These are phyloP conservation scores for Synergus gifuensis DNA, from an alignment of 2,888 invertebrate species.

Conservation along the genomic window DNA sequence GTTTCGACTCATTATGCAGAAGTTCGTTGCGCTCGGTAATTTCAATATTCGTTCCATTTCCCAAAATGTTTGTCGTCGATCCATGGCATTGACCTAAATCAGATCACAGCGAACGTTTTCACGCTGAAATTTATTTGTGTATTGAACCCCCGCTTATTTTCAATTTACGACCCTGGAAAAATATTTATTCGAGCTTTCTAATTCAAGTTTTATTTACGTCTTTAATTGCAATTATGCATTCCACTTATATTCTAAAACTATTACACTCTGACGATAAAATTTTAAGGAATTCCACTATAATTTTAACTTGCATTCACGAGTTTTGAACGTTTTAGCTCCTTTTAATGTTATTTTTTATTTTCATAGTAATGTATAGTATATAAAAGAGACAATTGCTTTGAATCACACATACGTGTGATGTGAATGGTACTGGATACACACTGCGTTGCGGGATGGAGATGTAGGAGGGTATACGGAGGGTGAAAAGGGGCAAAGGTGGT, in stretches of 20 bases:
- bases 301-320: too few species aligned
- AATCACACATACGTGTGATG: neutral
- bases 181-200: neutral
- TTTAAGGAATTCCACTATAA: too few species aligned
- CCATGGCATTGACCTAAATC: constrained; percentile 73
- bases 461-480: neutral
- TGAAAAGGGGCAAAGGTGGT: constrained; percentile 42
- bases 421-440: neutral
- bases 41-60: constrained; percentile 71
- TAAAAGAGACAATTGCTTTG: neutral
- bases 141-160: constrained; percentile 13
- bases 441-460: neutral
- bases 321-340: too few species aligned
- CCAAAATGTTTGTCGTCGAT: constrained; percentile 65
- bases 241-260: too few species aligned
- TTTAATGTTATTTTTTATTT: too few species aligned
- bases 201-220: neutral
- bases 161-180: neutral
- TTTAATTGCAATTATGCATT: too few species aligned
- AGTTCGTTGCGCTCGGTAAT: constrained; percentile 70
- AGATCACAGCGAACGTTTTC: constrained; percentile 25
- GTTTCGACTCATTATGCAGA: constrained; percentile 73
- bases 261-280: too few species aligned
- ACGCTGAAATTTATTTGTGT: constrained; percentile 22
- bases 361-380: neutral